Conservation (phyloP, 2,113 vertebrate genomes). For the Cinclus cinclus region DNA sequence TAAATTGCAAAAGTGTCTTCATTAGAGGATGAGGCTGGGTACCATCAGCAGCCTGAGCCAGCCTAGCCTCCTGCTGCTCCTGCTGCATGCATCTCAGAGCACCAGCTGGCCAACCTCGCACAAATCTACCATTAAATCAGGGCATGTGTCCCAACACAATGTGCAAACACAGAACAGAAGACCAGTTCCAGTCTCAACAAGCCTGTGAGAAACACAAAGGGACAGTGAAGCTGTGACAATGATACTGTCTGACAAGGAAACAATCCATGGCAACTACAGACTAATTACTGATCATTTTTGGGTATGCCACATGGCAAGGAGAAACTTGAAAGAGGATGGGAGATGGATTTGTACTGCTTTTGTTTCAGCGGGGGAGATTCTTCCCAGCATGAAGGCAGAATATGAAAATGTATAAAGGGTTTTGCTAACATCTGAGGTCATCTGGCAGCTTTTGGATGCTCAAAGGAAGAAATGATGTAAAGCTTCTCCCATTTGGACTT, state of each 20-base stretch:
- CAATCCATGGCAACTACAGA: not conserved
- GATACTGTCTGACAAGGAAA: not conserved
- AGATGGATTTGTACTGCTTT: not conserved
- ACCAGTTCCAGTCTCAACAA: not conserved
- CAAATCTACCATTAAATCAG: not conserved
- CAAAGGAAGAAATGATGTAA: not conserved
- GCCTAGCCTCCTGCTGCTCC: not conserved
- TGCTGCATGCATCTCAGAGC: not conserved
- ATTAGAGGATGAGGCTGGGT: not conserved
- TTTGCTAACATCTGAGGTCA: not conserved
- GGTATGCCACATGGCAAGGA: not conserved
- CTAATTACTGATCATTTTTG: not conserved
- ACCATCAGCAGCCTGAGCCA: not conserved
- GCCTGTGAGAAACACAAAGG: not conserved
- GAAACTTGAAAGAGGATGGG: not conserved
- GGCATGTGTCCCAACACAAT: not conserved
- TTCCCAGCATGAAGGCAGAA: not conserved
- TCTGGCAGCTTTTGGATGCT: not conserved
- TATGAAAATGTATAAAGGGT: not conserved
- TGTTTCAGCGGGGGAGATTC: not conserved
- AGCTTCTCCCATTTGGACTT: not conserved
- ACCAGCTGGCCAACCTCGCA: not conserved
- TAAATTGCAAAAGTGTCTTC: not conserved
- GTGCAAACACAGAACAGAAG: not conserved
- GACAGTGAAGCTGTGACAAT: not conserved